Evolutionary conservation across 2,888 invertebrate species (phyloP).

Genomic region (Melanostoma scalare): DNA sequence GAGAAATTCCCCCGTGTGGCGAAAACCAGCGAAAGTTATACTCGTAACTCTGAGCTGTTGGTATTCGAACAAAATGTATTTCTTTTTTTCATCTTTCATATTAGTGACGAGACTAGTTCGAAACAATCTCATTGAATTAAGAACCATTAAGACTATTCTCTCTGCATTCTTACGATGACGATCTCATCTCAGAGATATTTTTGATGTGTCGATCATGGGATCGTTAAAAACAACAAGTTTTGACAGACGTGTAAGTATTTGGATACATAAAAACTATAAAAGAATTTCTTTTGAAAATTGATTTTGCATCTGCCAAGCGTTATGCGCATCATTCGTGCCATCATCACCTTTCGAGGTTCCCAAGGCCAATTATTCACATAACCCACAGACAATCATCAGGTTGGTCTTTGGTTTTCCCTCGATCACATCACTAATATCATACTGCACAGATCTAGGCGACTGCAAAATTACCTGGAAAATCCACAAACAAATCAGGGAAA

Average conservation of each 20-base stretch:
- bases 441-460: constrained; percentile 55
- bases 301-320: too few relatives aligned
- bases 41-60: constrained; percentile 60
- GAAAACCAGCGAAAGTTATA: constrained; percentile 71
- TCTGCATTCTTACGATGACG: too few relatives aligned
- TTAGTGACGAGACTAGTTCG: too few relatives aligned
- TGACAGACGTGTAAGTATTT: too few relatives aligned
- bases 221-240: too few relatives aligned
- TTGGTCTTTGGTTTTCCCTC: constrained; percentile 32
- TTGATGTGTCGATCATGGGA: too few relatives aligned
- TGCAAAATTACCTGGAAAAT: constrained; percentile 65
- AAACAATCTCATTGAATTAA: too few relatives aligned
- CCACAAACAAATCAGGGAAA: constrained; percentile 69
- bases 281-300: too few relatives aligned
- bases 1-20: constrained; percentile 72
- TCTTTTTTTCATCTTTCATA: too few relatives aligned
- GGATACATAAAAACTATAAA: too few relatives aligned
- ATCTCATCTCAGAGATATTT: too few relatives aligned
- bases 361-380: constrained; percentile 62
- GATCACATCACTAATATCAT: constrained; percentile 50
- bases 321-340: constrained; percentile 57
- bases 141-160: too few relatives aligned
- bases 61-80: constrained; percentile 35
- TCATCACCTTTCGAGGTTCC: constrained; percentile 55
- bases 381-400: constrained; percentile 42